phyloP scores from a whole-genome alignment of 1,140 invertebrate genomes.

The Lasaia peninsularis region DNA sequence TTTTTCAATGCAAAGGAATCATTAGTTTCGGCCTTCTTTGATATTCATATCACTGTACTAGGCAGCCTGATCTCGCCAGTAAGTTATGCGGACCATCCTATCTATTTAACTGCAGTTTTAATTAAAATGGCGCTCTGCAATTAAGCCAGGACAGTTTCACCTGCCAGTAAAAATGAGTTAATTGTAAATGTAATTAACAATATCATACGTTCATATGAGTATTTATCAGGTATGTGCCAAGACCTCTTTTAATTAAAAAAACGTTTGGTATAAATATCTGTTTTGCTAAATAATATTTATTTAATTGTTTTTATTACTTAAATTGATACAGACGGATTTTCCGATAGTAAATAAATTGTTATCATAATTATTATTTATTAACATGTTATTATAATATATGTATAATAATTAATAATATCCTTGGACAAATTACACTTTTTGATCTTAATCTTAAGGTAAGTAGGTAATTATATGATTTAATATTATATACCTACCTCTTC shows the following conservation, averaged over 20 bases:
- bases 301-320: too few species aligned
- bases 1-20: conserved; percentile 13
- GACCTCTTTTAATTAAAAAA: neutral
- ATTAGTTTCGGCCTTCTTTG: conserved; percentile 11
- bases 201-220: conserved; percentile 9
- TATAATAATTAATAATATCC: too few species aligned
- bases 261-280: neutral
- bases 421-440: too few species aligned
- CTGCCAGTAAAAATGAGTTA: conserved; percentile 10
- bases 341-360: too few species aligned
- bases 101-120: conserved; percentile 6
- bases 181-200: conserved; percentile 6
- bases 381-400: too few species aligned
- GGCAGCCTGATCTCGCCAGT: conserved; percentile 6
- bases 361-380: too few species aligned
- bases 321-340: too few species aligned
- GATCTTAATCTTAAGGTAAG: too few species aligned
- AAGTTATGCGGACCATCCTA: conserved; percentile 10
- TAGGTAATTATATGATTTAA: too few species aligned
- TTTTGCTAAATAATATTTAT: too few species aligned
- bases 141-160: conserved; percentile 5
- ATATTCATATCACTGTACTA: conserved; percentile 11
- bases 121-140: conserved; percentile 9
- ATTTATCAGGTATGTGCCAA: conserved; percentile 7
- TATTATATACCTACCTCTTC: too few species aligned